phyloP scores from a whole-genome alignment of 1,140 invertebrate genomes.

The Drosophila cardini region DNA sequence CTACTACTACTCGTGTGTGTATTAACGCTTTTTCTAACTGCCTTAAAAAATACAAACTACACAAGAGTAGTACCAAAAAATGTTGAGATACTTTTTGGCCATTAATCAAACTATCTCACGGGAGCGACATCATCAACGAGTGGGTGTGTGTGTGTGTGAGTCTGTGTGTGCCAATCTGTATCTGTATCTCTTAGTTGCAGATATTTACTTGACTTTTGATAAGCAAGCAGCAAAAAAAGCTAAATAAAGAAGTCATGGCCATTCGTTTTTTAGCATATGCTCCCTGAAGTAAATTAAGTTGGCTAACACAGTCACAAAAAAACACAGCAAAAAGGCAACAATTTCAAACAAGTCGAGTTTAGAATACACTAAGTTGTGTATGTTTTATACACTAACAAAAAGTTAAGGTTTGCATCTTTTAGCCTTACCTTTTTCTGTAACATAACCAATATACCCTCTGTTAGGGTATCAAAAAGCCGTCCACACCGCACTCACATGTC shows the following conservation, averaged over 20 bases:
- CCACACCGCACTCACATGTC: constrained; percentile 27
- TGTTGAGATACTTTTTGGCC: constrained; percentile 61
- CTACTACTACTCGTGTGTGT: constrained; percentile 46
- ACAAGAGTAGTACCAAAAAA: constrained; percentile 54
- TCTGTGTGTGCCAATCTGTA: constrained; percentile 48
- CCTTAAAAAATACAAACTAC: constrained; percentile 48
- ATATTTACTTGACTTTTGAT: constrained; percentile 73
- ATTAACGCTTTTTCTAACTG: constrained; percentile 65
- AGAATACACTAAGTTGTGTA: constrained; percentile 8
- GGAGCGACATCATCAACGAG: constrained; percentile 61
- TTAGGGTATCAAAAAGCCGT: constrained; percentile 6
- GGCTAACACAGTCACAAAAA: constrained; percentile 8
- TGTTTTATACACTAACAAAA: no score
- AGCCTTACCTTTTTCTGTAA: no score
- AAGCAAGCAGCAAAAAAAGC: constrained; percentile 34
- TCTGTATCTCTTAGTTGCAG: constrained; percentile 71
- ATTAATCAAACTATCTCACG: constrained; percentile 83
- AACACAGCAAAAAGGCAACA: constrained; percentile 4
- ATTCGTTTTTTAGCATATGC: constrained; percentile 74
- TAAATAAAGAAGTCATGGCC: constrained; percentile 44
- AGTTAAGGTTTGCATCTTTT: no score
- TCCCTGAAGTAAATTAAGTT: constrained; percentile 61
- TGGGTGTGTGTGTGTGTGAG: constrained; percentile 22
- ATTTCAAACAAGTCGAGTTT: not conserved
- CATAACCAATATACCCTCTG: not conserved